Base-by-base conservation (phyloP, 2,113 vertebrate species). In the Eulemur macaco region DNA sequence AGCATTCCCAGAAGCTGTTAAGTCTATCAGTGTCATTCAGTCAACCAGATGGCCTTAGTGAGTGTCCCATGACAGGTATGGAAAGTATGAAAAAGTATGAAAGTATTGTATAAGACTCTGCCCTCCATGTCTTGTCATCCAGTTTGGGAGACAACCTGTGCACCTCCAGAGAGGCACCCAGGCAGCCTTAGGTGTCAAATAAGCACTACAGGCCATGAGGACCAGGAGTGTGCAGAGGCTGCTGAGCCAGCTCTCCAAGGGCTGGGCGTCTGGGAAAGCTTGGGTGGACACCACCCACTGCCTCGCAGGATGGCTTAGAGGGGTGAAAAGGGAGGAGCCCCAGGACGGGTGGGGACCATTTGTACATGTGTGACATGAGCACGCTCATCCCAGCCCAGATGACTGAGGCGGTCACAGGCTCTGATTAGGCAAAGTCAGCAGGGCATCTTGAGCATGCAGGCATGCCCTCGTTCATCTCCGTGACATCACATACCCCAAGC, bases 271-370 rank as follows among this genome's bases (percentile, higher is more conserved):
- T 27, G 8, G 31, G 31, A 50, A 82, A 80, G 20, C 42, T 25
- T 34, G 1, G 68, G 11, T 10, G 11, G 60, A 50, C 29, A 29
- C 8, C 27, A 20, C 23, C 39, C 2, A 0, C 0, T 3, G 10
- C 52, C 87, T 39, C 21, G 5, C 4, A 42, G 73, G 31, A 31
- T 9, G 50, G 18, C 64, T 92, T 34, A 14, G 54, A 58, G 14
- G 37, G 23, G 17, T 34, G 29, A 52, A 17, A 34, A 13, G 15
- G 47, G 9, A 54, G 5, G 66, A 45, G 50, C 1, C 2, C 29
- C 13, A 29, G 17, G 17, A 50, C 47, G 5, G 9, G 7, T 20
- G 18, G 56, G 42, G 6, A 8, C 12, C 13, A 21, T 34, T 20
- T 29, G 12, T 13, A 3, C 6, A 9, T 0, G 1, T 52, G 1